Percentiles rank a stretch among this genome's conserved stretches.
Conservation (phyloP, 2,888 invertebrate species). For the Congeria kusceri region DNA sequence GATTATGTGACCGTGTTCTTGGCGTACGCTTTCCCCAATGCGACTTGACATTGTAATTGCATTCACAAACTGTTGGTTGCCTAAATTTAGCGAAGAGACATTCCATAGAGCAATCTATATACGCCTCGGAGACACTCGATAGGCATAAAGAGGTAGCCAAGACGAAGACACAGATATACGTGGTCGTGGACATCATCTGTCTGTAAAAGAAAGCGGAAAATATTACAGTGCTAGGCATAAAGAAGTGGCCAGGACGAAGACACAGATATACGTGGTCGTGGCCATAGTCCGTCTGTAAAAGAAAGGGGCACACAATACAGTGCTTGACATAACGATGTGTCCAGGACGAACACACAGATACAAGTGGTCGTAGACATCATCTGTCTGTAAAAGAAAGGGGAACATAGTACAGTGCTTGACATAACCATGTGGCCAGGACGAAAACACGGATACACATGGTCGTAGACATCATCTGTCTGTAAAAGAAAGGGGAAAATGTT, state of each 20-base stretch:
- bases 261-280: too few species aligned
- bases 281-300: too few species aligned
- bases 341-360: slow-evolving; percentile 45
- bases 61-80: slow-evolving; percentile 52
- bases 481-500: too few species aligned
- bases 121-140: slow-evolving; percentile 31
- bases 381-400: too few species aligned
- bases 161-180: slow-evolving; percentile 37
- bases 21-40: slow-evolving; percentile 64
- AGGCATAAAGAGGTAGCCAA: slow-evolving; percentile 46
- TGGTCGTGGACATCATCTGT: slow-evolving; percentile 47
- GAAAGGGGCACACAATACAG: too few species aligned
- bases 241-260: slow-evolving; percentile 42
- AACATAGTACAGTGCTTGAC: too few species aligned
- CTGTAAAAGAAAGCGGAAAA: slow-evolving; percentile 54
- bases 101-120: slow-evolving; percentile 60
- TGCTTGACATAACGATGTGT: slow-evolving; percentile 38
- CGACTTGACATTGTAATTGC: slow-evolving; percentile 45
- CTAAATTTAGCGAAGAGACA: slow-evolving; percentile 59
- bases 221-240: slow-evolving; percentile 50
- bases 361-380: slow-evolving; percentile 43
- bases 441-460: slow-evolving; percentile 31
- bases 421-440: too few species aligned
- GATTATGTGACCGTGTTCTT: slow-evolving; percentile 25
- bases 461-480: too few species aligned